Evolutionary conservation across 2,888 invertebrate genomes (phyloP), one percentile per base, ranked within the genome.

Genomic region (Nezara viridula): DNA sequence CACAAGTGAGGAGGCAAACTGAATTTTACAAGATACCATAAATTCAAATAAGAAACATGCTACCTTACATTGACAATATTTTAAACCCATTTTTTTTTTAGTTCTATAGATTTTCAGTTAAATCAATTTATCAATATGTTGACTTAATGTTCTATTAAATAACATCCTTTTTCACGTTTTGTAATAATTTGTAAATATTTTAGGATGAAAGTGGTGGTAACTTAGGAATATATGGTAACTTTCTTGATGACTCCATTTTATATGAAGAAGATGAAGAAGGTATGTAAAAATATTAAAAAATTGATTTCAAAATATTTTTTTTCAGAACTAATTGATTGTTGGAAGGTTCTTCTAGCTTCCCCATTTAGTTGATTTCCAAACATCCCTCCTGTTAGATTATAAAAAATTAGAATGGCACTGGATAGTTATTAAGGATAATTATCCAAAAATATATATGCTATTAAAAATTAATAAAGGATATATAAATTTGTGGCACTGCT

Each of bases 231-330:
- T 88, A 85, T 88, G 85, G 88, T 27, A 85, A 55, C 37, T 50
- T 88, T 9, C 52, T 88, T 52, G 90, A 90, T 44, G 90, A 90
- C 85, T 90, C 90, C 21, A 77, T 90, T 66, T 86, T 91, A 16
- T 90, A 90, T 85, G 90, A 90, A 89, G 90, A 90, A 90, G 90
- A 90, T 49, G 90, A 91, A 77, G 88, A 88, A 77, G 89, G 88
- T 88, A 52, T 50, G 32, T 50, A 52, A 27, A 88, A 37, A 37
- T 73, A 37, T 2, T 73, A n/a, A 37, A 7, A 5, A 37, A 37
- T 60, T 10, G 12, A 60, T 60, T 14, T 27, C 1, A 19, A 21
- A 32, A 37, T 37, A 27, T 37, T 37, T 73, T 6, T 73, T 73
- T 73, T 73, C 16, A 21, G 19, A 60, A 27, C 12, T 27, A 60